These are phyloP conservation scores for Ophthalmolycus amberensis DNA, from an alignment of 2,113 vertebrate genomes.

Conservation along the genomic window DNA sequence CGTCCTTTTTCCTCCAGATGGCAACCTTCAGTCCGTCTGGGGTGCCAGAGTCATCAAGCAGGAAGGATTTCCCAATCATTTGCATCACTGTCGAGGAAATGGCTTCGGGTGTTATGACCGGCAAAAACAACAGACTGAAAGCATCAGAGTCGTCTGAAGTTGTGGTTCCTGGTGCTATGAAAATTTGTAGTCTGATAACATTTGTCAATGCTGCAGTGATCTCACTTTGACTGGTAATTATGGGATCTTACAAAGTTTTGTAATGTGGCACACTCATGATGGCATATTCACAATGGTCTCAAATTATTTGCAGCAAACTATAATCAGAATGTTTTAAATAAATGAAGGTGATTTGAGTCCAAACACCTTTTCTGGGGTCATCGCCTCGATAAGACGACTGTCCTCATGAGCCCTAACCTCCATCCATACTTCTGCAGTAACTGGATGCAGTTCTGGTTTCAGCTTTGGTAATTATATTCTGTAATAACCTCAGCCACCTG, in stretches of 20 bases:
- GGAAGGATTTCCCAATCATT: slow-evolving; percentile 45
- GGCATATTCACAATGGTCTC: background rate
- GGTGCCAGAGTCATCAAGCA: background rate
- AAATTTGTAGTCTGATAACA: background rate
- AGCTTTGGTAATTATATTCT: slow-evolving; percentile 19
- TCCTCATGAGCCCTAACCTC: background rate
- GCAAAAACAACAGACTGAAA: background rate
- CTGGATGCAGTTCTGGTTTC: background rate
- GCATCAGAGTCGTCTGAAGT: background rate
- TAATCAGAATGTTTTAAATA: background rate
- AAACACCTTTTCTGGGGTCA: background rate
- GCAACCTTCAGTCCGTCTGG: slow-evolving; percentile 45
- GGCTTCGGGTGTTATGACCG: slow-evolving; percentile 21
- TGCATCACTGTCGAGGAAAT: slow-evolving; percentile 21
- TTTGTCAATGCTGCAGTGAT: background rate
- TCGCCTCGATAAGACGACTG: background rate
- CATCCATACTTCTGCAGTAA: background rate
- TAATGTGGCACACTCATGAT: background rate
- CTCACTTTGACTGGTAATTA: background rate
- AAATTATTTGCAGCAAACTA: background rate
- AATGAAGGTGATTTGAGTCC: background rate
- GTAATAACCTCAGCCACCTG: slow-evolving; percentile 21
- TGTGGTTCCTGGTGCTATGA: background rate
- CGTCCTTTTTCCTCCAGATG: slow-evolving; percentile 55
- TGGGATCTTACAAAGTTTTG: background rate